These are phyloP conservation scores for Paralichthys olivaceus DNA, from an alignment of 2,113 vertebrate genomes.

Conservation along the genomic window DNA sequence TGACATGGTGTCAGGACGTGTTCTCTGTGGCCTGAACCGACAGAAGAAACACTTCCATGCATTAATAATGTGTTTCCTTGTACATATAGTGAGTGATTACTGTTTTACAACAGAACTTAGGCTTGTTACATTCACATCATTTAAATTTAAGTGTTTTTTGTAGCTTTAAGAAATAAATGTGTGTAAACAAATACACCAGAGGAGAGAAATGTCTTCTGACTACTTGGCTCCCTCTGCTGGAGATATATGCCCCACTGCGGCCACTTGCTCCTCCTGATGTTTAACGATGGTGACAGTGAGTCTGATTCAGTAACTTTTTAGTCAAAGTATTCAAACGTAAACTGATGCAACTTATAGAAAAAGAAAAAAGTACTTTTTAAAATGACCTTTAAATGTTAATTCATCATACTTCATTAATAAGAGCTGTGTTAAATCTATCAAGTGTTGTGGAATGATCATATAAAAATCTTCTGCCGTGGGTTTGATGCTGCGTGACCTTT, in stretches of 20 bases:
- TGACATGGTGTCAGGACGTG: too few species aligned
- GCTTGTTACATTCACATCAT: too few species aligned
- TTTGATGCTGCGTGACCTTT: background rate
- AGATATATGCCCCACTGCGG: background rate
- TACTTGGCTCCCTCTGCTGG: conserved; percentile 53
- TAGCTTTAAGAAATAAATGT: background rate
- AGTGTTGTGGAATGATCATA: conserved; percentile 6
- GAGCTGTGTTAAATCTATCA: background rate
- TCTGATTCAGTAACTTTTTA: conserved; percentile 20
- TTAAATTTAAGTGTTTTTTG: too few species aligned
- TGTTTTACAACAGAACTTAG: too few species aligned
- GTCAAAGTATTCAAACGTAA: conserved; percentile 5
- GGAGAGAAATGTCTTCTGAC: background rate
- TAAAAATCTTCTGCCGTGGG: background rate
- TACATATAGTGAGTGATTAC: too few species aligned
- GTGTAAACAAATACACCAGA: background rate
- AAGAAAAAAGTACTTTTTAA: background rate
- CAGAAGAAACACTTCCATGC: too few species aligned
- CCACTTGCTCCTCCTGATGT: background rate
- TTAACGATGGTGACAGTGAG: too few species aligned
- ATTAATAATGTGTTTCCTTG: too few species aligned
- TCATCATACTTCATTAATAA: background rate
- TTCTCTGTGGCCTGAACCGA: too few species aligned
- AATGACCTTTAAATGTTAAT: conserved; percentile 5
- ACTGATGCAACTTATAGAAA: background rate